Evolutionary conservation across 2,797 vertebrate genomes (phyloP).

Genomic region (Enteromius radiatus): DNA sequence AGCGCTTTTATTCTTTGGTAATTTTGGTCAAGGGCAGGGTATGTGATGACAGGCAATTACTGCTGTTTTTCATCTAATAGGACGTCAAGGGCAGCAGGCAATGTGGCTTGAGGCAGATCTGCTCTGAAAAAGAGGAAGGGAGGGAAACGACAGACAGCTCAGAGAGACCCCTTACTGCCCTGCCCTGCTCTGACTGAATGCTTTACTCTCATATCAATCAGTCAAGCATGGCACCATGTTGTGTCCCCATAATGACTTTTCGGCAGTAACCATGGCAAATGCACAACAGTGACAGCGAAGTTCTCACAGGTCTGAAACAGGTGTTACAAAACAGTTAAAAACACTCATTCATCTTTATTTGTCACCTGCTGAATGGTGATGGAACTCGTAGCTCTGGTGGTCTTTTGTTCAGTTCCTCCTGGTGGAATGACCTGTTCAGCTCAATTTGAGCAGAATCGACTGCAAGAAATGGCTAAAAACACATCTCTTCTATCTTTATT

Average conservation of each 20-base stretch:
- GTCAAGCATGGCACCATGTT: slow-evolving; percentile 31
- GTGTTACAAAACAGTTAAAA: slow-evolving; percentile 12
- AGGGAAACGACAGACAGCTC: slow-evolving; percentile 60
- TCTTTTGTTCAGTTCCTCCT: not conserved
- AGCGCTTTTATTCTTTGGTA: slow-evolving; percentile 44
- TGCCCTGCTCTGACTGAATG: slow-evolving; percentile 49
- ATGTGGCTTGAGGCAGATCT: slow-evolving; percentile 60
- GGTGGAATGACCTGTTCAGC: too few species aligned
- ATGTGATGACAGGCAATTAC: slow-evolving; percentile 73
- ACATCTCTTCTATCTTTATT: too few species aligned
- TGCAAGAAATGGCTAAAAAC: too few species aligned
- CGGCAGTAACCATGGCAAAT: not conserved
- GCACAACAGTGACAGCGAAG: slow-evolving; percentile 7
- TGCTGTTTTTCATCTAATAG: slow-evolving; percentile 68
- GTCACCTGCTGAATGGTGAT: not conserved
- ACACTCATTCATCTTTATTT: not conserved
- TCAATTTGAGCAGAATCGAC: too few species aligned
- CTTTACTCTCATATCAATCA: slow-evolving; percentile 40
- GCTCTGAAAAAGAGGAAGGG: slow-evolving; percentile 43
- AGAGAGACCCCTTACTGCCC: slow-evolving; percentile 54
- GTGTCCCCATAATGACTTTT: slow-evolving; percentile 26
- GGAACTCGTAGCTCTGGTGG: not conserved
- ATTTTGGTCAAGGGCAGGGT: slow-evolving; percentile 48
- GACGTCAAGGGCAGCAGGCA: slow-evolving; percentile 61
- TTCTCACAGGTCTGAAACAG: slow-evolving; percentile 9